A percentile compares a stretch with the other conserved stretches of the same genome.
phyloP scores from a whole-genome alignment of 2,113 vertebrate species.

The Ascaphus truei region DNA sequence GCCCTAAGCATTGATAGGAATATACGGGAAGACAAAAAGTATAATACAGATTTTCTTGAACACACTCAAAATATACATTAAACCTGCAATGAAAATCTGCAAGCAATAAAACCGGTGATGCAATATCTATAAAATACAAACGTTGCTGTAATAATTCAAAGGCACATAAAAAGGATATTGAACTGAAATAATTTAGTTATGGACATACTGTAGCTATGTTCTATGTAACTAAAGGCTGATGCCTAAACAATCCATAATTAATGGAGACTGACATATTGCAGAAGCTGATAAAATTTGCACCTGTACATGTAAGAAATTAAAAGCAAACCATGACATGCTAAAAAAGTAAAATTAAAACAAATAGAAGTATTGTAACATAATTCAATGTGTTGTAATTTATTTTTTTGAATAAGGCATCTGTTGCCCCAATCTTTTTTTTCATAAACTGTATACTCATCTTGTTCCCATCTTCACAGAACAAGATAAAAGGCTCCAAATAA shows the following conservation, averaged over 20 bases:
- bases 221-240: conserved; percentile 17
- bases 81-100: conserved; percentile 49
- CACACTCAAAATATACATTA: conserved; percentile 56
- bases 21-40: conserved; percentile 51
- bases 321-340: neutral
- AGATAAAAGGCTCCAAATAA: no score
- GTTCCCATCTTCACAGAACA: no score
- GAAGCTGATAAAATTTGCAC: conserved; percentile 9
- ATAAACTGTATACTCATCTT: no score
- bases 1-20: conserved; percentile 50
- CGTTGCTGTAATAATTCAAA: conserved; percentile 62
- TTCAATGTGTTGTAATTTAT: neutral
- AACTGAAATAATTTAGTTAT: conserved; percentile 74
- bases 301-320: neutral
- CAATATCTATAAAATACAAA: conserved; percentile 59
- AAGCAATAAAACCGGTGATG: conserved; percentile 53
- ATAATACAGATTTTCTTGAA: conserved; percentile 50
- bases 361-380: neutral
- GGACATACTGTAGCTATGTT: conserved; percentile 55
- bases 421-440: no score
- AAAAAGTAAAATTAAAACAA: conserved; percentile 1
- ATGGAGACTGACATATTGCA: neutral
- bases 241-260: neutral
- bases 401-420: no score
- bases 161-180: conserved; percentile 69